Percentiles rank a stretch among this genome's conserved stretches.
Conservation (phyloP, 2,797 vertebrate species). For the Lithobates pipiens region DNA sequence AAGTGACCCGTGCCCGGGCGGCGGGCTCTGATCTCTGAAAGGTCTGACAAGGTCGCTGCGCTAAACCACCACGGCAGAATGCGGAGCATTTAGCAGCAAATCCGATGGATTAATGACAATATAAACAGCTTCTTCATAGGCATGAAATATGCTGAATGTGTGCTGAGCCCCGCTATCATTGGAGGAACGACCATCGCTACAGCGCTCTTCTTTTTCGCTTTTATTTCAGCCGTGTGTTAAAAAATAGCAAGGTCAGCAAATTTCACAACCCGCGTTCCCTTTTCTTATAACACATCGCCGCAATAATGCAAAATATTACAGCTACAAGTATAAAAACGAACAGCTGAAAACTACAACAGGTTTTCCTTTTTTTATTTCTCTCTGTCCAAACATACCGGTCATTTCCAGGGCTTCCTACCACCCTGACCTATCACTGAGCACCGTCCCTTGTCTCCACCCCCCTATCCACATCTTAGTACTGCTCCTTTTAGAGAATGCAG, state of each 20-base stretch:
- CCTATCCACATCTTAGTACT: too few species aligned
- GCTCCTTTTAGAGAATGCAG: too few species aligned
- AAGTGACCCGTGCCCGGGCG: background rate
- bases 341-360: background rate
- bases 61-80: slow-evolving; percentile 57
- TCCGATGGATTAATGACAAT: slow-evolving; percentile 63
- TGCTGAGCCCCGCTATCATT: slow-evolving; percentile 40
- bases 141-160: slow-evolving; percentile 53
- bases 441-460: too few species aligned
- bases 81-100: slow-evolving; percentile 62
- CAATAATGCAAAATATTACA: slow-evolving; percentile 3
- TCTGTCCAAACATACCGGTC: too few species aligned
- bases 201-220: slow-evolving; percentile 20
- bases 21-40: slow-evolving; percentile 35
- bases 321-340: background rate
- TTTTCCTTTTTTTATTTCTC: background rate
- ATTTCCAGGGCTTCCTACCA: too few species aligned
- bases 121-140: slow-evolving; percentile 56
- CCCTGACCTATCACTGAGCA: too few species aligned
- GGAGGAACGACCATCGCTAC: background rate
- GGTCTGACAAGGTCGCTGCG: slow-evolving; percentile 47
- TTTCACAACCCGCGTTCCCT: background rate
- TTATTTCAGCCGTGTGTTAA: slow-evolving; percentile 44
- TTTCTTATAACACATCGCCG: slow-evolving; percentile 10
- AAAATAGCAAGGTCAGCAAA: slow-evolving; percentile 42